Evolutionary conservation across 2,113 vertebrate species (phyloP), one percentile per base, ranked within the genome.

Genomic region (Eulemur macaco): DNA sequence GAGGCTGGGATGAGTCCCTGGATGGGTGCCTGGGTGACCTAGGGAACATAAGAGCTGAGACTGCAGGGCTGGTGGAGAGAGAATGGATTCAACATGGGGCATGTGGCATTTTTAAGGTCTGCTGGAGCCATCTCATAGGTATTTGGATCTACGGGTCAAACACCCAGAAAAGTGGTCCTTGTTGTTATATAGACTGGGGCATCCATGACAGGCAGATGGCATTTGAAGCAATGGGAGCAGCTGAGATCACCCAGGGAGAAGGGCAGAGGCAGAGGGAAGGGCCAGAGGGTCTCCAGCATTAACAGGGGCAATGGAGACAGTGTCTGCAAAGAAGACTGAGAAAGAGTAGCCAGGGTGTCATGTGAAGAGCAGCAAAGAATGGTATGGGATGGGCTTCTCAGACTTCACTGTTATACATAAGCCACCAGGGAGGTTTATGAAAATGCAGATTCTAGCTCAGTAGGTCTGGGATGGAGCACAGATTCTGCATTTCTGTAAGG

Each of bases 321-420:
- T 3, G 37, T n/a, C 31, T 37, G 39, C 47, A 45, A 66, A 23
- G 85, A 10, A 63, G 23, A 73, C 37, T n/a, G n/a, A 64, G 42
- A 18, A 52, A 31, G 76, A 64, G 31, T 23, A 8, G 47, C 6
- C 31, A 74, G 47, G 18, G 50, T 29, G 15, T 27, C 8, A 39
- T 1, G 1, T 0, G 13, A 84, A 13, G 18, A 58, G 50, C 27
- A 3, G 73, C 80, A 42, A 25, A 39, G 37, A 71, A 20, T 11
- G 39, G 39, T 2, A 3, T 0, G 42, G 17, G 29, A 29, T 21
- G 5, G 8, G 25, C 34, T 66, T 69, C 68, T 47, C 14, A 12
- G 42, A 54, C n/a, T 45, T 21, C 37, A 18, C 1, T 9, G 0
- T 4, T 3, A 18, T 13, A 56, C 50, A 13, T 27, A 63, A 13